Conservation (phyloP, 53 echinoderm and acorn worm species). For the Paracentrotus lividus region DNA sequence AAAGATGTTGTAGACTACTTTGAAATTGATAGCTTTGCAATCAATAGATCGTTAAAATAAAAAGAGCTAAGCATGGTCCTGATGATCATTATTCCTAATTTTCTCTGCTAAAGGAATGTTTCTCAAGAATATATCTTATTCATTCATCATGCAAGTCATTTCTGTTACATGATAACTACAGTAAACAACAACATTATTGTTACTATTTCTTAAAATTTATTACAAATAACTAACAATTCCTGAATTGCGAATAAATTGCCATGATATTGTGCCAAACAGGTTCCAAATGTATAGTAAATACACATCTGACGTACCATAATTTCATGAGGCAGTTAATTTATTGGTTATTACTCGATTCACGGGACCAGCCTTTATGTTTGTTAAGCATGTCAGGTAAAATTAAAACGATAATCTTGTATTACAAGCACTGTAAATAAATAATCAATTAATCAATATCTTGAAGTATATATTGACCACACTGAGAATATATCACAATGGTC, state of each 20-base stretch:
- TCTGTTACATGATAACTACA: neutral
- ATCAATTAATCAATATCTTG: neutral
- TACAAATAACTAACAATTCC: neutral
- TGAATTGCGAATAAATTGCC: neutral
- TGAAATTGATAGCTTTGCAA: neutral
- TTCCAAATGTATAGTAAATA: neutral
- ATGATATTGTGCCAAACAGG: constrained; percentile 4
- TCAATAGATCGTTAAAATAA: neutral
- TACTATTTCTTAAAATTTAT: neutral
- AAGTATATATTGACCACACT: neutral
- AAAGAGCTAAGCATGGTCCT: neutral
- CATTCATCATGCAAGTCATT: neutral
- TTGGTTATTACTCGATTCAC: neutral
- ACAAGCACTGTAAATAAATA: too few relatives aligned
- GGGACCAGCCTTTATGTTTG: neutral
- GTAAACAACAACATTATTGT: constrained; percentile 19
- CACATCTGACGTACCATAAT: neutral
- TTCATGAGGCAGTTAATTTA: neutral
- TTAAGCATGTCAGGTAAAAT: neutral
- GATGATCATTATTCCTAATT: neutral
- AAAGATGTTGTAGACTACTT: neutral
- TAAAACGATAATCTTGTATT: neutral
- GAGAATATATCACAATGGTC: neutral
- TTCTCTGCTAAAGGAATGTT: neutral
- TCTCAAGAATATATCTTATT: neutral